Evolutionary conservation across 2,888 invertebrate genomes (phyloP), one percentile per base, ranked within the genome.

Genomic region (Parapristionchus giblindavisi): DNA sequence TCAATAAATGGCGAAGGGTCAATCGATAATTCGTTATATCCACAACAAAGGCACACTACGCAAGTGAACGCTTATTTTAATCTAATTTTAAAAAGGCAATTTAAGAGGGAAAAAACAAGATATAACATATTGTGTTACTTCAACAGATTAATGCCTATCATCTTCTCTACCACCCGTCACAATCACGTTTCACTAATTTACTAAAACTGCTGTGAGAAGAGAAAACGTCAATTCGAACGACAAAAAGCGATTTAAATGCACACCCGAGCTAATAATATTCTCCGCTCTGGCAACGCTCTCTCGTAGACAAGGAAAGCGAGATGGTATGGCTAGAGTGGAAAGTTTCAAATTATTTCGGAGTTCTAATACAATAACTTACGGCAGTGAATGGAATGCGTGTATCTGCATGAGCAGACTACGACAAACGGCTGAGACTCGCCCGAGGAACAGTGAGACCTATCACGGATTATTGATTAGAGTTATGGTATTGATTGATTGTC

Each of bases 401-500:
- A 73, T 73, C 73, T 73, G 73, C 73, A 73, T 73, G 48, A 73
- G 73, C 2, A 73, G 32, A 17, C n/a, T 34, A 0, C 73, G 73
- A 43, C 60, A 27, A 34, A 73, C 61, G 34, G 32, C 11, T 2
- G 61, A 73, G 17, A 60, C 61, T 6, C 73, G 73, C 21, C 73
- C 73, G 43, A 73, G 60, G 73, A 73, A 73, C 54, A 43, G 60
- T 34, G 73, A 73, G 1, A 73, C 56, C 70, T 56, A n/a, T 36
- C 29, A 21, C 24, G 52, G 4, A 58, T 21, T 60, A 36, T 11
- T 11, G n/a, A 6, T 8, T 5, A 34, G n/a, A 32, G 4, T 32
- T 17, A 0, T 36, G 2, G 21, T 52, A 24, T 3, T 21, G 56
- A n/a, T n/a, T n/a, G n/a, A n/a, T n/a, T n/a, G n/a, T n/a, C n/a